Evolutionary conservation across 2,113 vertebrate genomes (phyloP), one percentile per base, ranked within the genome.

Genomic region (Neogale vison): DNA sequence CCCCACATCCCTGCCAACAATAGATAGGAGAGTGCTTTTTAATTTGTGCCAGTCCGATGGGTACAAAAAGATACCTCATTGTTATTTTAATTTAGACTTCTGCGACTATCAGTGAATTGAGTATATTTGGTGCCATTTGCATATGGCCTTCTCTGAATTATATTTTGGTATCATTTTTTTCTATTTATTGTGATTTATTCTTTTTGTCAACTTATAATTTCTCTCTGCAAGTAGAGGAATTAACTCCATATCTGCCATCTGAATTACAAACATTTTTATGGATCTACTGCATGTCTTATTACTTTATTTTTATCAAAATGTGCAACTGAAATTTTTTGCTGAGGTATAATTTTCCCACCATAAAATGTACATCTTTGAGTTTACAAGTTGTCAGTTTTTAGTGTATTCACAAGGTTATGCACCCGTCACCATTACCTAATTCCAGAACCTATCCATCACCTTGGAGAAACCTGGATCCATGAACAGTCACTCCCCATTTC

Each of bases 71-170:
- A 92, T 96, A 93, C 36, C 20, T 87, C 84, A 89, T 96, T 97
- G 96, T 98, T 95, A 97, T 97, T 96, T 97, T 98, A 96, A 98
- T 97, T 96, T 98, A 95, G 47, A 86, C 90, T 97, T 93, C 67
- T 89, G 6, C 89, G 86, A 95, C 96, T 90, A 42, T 89, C 97
- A 86, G 79, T 52, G 86, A 95, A 81, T 65, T 85, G 80, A 97
- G 45, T 50, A 36, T 86, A 96, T 92, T 84, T 96, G 29, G 8
- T 88, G 3, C 34, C 50, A 93, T 89, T 97, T 98, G 96, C 89
- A 89, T 96, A 92, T 92, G 79, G 36, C 74, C 84, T 93, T 95
- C 83, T 93, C 29, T 83, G 80, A 96, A 95, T 79, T 79, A 1
- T 80, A 79, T 95, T 92, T 97, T 89, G 72, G 85, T 92, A 63